Base-by-base conservation (phyloP, 2,888 invertebrate species). In the Chaetoderma sp. region DNA sequence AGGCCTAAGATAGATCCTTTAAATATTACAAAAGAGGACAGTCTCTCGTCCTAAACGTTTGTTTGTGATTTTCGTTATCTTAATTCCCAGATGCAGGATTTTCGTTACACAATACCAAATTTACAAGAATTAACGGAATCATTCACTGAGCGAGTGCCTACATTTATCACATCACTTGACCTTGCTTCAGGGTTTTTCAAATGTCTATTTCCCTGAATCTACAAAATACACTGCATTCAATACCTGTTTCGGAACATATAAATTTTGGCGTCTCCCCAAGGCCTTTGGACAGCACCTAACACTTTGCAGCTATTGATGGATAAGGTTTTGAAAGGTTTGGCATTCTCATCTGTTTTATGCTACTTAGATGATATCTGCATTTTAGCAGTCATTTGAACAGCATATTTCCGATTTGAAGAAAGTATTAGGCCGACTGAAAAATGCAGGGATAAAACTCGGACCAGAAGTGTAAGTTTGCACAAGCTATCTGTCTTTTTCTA, bases 311-410 rank as follows among this genome's bases (percentile, higher is more conserved):
- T 56, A 23, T 21, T 56, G 5, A 56, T 56, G 64, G n/a, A n/a
- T n/a, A n/a, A n/a, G n/a, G n/a, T n/a, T n/a, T n/a, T n/a, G n/a
- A n/a, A n/a, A n/a, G n/a, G 59, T 5, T 47, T 64, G 13, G 60
- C 52, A 36, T 64, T 52, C 33, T 27, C 36, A 33, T 60, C 55
- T 21, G 58, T 49, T 25, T 49, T 63, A 18, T 63, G 56, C 23
- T 56, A 56, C 18, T 39, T 56, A 1, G 58, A 56, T 8, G 56
- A 56, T n/a, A 16, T 56, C 13, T 28, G 25, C 23, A 39, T 56
- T 16, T 6, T 4, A 1, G 36, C 56, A 8, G n/a, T 16, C 39
- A 2, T 56, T 56, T 39, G 30, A 27, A 5, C 4, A 36, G 2
- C 56, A 56, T 36, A 18, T 56, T n/a, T n/a, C n/a, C n/a, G n/a